A percentile compares a stretch with the other conserved stretches of the same genome.
Conservation (phyloP, 2,888 invertebrate species). For the Drosophila anomelani region DNA sequence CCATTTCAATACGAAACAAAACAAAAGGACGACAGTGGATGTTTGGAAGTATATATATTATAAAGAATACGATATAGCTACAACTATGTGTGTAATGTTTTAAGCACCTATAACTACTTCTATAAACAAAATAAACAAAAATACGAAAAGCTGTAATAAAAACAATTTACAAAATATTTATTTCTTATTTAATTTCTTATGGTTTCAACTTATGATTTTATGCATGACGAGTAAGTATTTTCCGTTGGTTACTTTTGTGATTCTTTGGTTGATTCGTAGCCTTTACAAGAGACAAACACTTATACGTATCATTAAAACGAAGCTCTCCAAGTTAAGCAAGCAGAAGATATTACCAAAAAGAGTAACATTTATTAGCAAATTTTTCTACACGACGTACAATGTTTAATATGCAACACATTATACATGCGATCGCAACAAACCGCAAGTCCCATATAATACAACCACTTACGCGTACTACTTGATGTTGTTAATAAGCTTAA, state of each 20-base stretch:
- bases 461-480: slow-evolving; percentile 69
- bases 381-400: slow-evolving; percentile 79
- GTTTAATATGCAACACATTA: slow-evolving; percentile 56
- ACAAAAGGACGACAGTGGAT: slow-evolving; percentile 49
- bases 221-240: slow-evolving; percentile 46
- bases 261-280: slow-evolving; percentile 25
- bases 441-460: slow-evolving; percentile 50
- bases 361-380: slow-evolving; percentile 78
- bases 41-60: slow-evolving; percentile 44
- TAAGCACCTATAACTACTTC: slow-evolving; percentile 78
- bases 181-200: slow-evolving; percentile 5
- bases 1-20: slow-evolving; percentile 77
- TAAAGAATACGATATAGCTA: slow-evolving; percentile 59
- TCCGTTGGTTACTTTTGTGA: slow-evolving; percentile 23
- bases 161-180: slow-evolving; percentile 37
- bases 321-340: slow-evolving; percentile 80
- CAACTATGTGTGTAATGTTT: slow-evolving; percentile 76
- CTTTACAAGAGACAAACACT: slow-evolving; percentile 55
- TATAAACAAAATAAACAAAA: slow-evolving; percentile 56
- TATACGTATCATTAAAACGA: slow-evolving; percentile 82
- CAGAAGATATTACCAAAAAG: slow-evolving; percentile 54
- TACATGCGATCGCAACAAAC: slow-evolving; percentile 48
- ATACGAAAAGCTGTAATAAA: slow-evolving; percentile 46
- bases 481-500: slow-evolving; percentile 79
- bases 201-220: slow-evolving; percentile 25